Percentiles rank a stretch among this genome's conserved stretches.
These are phyloP conservation scores for Proteles cristata DNA, from an alignment of 2,113 vertebrate species.

Conservation along the genomic window DNA sequence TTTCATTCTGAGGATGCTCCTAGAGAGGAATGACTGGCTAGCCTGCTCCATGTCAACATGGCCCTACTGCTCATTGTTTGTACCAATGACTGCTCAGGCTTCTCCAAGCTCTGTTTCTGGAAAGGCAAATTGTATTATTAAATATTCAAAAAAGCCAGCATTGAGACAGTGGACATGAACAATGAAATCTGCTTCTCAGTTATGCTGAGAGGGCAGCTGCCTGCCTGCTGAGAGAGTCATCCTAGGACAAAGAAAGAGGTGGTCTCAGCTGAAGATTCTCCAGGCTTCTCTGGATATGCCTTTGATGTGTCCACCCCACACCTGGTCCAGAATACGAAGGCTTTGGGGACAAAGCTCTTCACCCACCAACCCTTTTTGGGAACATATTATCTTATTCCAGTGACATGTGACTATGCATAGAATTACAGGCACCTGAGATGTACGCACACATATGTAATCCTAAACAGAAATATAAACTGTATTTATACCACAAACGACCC, in stretches of 20 bases:
- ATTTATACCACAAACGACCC: background rate
- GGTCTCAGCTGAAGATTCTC: background rate
- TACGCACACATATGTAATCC: background rate
- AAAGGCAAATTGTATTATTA: constrained; percentile 73
- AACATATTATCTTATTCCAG: background rate
- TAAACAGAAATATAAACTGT: background rate
- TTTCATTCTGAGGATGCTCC: background rate
- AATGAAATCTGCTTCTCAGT: constrained; percentile 17
- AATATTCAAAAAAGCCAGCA: constrained; percentile 73
- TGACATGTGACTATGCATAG: background rate
- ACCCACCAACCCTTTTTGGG: background rate
- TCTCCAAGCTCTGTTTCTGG: constrained; percentile 66
- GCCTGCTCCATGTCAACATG: background rate
- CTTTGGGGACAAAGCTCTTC: background rate
- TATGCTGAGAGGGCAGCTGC: constrained; percentile 55
- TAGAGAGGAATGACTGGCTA: background rate
- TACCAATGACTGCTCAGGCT: background rate
- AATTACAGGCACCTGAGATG: background rate
- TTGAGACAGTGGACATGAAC: constrained; percentile 49
- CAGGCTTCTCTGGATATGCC: background rate
- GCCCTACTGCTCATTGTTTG: background rate
- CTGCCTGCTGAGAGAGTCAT: background rate
- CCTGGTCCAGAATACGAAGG: background rate
- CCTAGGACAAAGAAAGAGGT: background rate
- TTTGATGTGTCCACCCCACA: background rate